Evolutionary conservation across 2,888 invertebrate species (phyloP).

Genomic region (Meiosimyza platycephala): DNA sequence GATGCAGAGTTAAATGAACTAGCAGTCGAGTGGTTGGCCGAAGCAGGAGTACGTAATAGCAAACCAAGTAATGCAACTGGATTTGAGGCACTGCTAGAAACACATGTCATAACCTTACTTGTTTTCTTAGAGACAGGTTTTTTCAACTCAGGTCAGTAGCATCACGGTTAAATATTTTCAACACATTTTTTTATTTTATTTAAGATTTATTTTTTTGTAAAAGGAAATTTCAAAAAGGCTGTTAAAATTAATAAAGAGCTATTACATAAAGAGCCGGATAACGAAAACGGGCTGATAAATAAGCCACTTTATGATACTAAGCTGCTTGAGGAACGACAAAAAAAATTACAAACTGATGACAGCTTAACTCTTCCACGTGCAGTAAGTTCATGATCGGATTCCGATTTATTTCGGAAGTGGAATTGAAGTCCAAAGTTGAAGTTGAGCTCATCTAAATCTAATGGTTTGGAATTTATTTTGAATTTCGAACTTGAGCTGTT

Average conservation of each 20-base stretch:
- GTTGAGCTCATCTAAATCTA: no score
- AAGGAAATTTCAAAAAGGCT: slow-evolving; percentile 50
- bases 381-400: no score
- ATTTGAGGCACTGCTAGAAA: neutral
- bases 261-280: slow-evolving; percentile 43
- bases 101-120: slow-evolving; percentile 39
- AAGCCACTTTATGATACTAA: slow-evolving; percentile 32
- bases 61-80: slow-evolving; percentile 7
- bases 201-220: neutral
- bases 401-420: no score
- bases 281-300: slow-evolving; percentile 43
- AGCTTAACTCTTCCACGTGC: no score
- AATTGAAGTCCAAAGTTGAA: no score
- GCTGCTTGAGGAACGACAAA: slow-evolving; percentile 23
- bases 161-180: neutral
- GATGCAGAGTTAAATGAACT: slow-evolving; percentile 36
- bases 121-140: slow-evolving; percentile 44
- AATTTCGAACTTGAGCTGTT: no score
- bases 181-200: neutral
- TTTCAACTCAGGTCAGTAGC: slow-evolving; percentile 18
- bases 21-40: slow-evolving; percentile 53
- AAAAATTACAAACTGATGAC: no score
- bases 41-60: slow-evolving; percentile 40
- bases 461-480: no score
- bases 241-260: slow-evolving; percentile 50